A percentile compares a stretch with the other conserved stretches of the same genome.
These are phyloP conservation scores for Drusus annulatus DNA, from an alignment of 1,140 invertebrate species.

Conservation along the genomic window DNA sequence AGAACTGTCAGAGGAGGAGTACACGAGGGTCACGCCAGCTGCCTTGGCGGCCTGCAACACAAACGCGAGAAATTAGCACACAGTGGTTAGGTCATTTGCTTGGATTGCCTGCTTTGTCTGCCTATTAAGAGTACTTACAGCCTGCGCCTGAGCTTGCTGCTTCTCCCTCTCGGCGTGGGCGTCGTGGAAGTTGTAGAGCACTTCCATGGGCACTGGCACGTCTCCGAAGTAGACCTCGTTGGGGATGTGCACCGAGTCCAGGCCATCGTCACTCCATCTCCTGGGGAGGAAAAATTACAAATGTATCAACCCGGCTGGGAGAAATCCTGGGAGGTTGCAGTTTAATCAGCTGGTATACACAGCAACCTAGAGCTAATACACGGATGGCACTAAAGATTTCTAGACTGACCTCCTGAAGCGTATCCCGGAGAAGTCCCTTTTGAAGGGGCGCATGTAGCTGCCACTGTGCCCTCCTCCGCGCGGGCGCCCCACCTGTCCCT, in stretches of 20 bases:
- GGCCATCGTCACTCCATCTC: conserved; percentile 71
- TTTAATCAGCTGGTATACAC: no score
- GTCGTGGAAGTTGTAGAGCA: conserved; percentile 70
- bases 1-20: conserved; percentile 69
- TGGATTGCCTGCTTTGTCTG: neutral
- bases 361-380: no score
- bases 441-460: conserved; percentile 66
- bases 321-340: no score
- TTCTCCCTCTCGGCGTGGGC: conserved; percentile 67
- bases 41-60: conserved; percentile 32
- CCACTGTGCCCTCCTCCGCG: conserved; percentile 53
- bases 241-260: conserved; percentile 70
- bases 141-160: conserved; percentile 57
- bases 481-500: conserved; percentile 57
- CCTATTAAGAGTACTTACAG: neutral
- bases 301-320: no score
- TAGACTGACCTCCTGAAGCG: conserved; percentile 66
- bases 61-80: neutral
- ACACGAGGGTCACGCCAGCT: conserved; percentile 67
- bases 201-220: conserved; percentile 67
- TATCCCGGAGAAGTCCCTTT: conserved; percentile 70
- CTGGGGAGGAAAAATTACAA: conserved; percentile 54
- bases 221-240: conserved; percentile 72
- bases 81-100: neutral
- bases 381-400: no score